Evolutionary conservation across 2,113 vertebrate genomes (phyloP), one percentile per base, ranked within the genome.

Genomic region (Dicentrarchus labrax): DNA sequence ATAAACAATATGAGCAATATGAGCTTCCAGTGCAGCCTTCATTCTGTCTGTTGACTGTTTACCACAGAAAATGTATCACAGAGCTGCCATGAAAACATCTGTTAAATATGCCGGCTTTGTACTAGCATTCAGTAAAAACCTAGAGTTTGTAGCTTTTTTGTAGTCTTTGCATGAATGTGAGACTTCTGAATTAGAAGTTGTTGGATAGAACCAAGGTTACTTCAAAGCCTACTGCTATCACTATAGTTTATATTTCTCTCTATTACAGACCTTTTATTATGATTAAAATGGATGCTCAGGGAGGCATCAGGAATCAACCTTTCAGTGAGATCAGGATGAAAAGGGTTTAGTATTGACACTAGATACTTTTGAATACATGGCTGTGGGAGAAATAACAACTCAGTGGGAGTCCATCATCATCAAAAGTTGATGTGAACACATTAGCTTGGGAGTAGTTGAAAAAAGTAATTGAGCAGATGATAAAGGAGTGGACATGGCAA

Each of bases 301-400:
- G 39, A 74, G 36, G 61, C 78, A 83, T 72, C 60, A 39, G 80
- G 86, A 78, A 51, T 51, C 68, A 21, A 85, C 78, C 66, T 90
- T 85, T 86, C 12, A 57, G 47, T 36, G 4, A 51, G 70, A 79
- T 68, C 41, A 12, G 10, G 36, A 21, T 69, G 39, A 83, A 75
- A 76, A 48, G 0, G 30, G 43, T 76, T 83, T 60, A 65, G 56
- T 38, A 88, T 70, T 76, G 81, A 88, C 59, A n/a, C 7, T 1
- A 7, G 43, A 67, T 67, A 47, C 67, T 54, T 72, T 85, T 47
- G 30, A 68, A 62, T 60, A 67, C 38, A 83, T 38, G 51, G 19
- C 72, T n/a, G 38, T 43, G 61, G 53, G 56, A 80, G 71, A 71
- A 85, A 82, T 76, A 70, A 61, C 50, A 78, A 57, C 75, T 72